phyloP scores from a whole-genome alignment of 2,113 vertebrate genomes.

The Probosciger aterrimus region DNA sequence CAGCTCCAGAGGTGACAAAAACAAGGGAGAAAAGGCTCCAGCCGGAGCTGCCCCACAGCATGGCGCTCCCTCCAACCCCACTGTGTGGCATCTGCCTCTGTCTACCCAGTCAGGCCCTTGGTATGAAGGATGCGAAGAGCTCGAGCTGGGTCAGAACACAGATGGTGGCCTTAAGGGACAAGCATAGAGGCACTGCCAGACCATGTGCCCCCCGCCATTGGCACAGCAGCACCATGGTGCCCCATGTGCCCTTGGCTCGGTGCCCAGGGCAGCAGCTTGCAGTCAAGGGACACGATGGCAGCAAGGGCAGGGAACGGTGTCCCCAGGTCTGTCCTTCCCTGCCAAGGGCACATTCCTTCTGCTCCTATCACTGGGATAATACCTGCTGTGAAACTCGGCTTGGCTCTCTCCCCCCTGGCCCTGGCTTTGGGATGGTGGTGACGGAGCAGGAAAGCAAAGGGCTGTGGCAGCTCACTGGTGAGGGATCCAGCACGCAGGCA shows the following conservation, averaged over 20 bases:
- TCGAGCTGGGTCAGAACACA: accelerated
- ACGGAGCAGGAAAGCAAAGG: background rate
- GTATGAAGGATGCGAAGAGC: accelerated
- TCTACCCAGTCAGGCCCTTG: accelerated
- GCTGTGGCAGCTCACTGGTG: accelerated
- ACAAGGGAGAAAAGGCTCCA: background rate
- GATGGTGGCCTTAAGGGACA: background rate
- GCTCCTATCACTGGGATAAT: background rate
- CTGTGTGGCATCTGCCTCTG: background rate
- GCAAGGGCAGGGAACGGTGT: background rate
- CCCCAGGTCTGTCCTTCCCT: background rate
- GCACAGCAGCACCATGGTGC: background rate
- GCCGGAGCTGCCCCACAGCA: background rate
- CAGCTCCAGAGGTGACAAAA: constrained; percentile 55
- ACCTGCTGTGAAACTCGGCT: background rate
- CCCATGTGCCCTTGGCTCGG: background rate
- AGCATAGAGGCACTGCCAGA: background rate
- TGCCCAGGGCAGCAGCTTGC: background rate
- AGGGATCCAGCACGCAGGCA: background rate
- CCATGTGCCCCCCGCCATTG: background rate
- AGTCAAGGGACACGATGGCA: accelerated
- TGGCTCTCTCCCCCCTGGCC: background rate
- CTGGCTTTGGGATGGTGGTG: accelerated
- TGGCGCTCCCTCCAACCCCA: accelerated
- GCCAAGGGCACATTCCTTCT: background rate